Evolutionary conservation across 2,113 vertebrate species (phyloP), one percentile per base, ranked within the genome.

Genomic region (Crotalus viridis): DNA sequence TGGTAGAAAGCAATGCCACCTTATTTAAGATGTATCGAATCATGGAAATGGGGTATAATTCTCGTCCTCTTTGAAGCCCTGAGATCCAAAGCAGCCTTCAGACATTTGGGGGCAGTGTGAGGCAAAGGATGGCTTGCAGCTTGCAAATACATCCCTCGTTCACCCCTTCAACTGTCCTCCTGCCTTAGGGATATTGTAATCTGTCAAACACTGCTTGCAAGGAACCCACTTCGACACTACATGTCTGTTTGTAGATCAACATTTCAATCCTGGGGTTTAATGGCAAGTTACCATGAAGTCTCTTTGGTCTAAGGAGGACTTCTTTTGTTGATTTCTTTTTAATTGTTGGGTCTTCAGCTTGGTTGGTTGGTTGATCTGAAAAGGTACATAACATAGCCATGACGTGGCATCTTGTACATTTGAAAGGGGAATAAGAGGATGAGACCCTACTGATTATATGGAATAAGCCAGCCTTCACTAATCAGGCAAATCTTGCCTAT

Each of bases 271-370:
- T 64, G 22, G 22, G 17, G 17, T 26, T 85, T 55, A 33, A 22
- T 85, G 43, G 7, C n/a, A 43, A 5, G 52, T 26, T 85, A 8
- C 17, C 8, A 9, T 19, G 19, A 90, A 10, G n/a, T 6, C 69
- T 81, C 15, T 39, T 17, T 56, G 56, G 22, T 64, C 0, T 2
- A 3, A 5, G 54, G 0, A 3, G 0, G 0, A 39, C 61, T 39
- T 89, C 19, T 22, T 33, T 33, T 92, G 10, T 3, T n/a, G 21
- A 56, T 5, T 7, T 21, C 3, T 85, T 59, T 15, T 43, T 46
- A 57, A 24, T 57, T 57, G 46, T 56, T 87, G 17, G 15, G 24
- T 13, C 87, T 88, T 17, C 28, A 21, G 22, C 7, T 57, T 57
- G 10, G 28, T 87, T 52, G n/a, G 74, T 39, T 19, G 13, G 4